Conservation (phyloP, 2,113 vertebrate species). For the Microcebus lehilahytsara region DNA sequence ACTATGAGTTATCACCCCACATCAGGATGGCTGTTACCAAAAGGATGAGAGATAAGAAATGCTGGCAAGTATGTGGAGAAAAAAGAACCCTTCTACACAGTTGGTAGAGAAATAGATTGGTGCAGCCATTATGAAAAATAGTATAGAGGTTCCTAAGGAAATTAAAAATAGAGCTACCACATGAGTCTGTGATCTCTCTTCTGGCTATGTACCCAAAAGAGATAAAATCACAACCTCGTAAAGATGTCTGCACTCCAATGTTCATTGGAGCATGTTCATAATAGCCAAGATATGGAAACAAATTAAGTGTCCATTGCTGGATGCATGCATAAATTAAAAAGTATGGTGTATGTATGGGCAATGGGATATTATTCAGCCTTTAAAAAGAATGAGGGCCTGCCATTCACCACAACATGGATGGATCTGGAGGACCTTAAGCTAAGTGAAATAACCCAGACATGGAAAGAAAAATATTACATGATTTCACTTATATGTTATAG, state of each 20-base stretch:
- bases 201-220: neutral
- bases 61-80: neutral
- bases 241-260: neutral
- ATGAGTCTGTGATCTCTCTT: neutral
- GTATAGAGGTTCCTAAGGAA: neutral
- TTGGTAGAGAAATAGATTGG: neutral
- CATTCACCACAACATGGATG: neutral
- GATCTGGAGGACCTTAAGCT: neutral
- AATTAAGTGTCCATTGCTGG: too few relatives aligned
- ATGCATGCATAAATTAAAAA: neutral
- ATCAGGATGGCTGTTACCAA: neutral
- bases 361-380: neutral
- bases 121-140: neutral
- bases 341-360: too few relatives aligned
- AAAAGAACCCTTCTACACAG: neutral
- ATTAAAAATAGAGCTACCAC: neutral
- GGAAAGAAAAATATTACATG: neutral
- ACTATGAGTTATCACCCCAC: neutral
- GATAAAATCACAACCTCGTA: neutral
- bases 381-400: neutral
- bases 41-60: neutral
- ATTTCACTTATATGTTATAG: neutral
- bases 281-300: neutral
- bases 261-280: neutral
- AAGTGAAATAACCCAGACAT: neutral